Evolutionary conservation across 1,140 invertebrate genomes (phyloP), one percentile per base, ranked within the genome.

Genomic region (Papilio dardanus): DNA sequence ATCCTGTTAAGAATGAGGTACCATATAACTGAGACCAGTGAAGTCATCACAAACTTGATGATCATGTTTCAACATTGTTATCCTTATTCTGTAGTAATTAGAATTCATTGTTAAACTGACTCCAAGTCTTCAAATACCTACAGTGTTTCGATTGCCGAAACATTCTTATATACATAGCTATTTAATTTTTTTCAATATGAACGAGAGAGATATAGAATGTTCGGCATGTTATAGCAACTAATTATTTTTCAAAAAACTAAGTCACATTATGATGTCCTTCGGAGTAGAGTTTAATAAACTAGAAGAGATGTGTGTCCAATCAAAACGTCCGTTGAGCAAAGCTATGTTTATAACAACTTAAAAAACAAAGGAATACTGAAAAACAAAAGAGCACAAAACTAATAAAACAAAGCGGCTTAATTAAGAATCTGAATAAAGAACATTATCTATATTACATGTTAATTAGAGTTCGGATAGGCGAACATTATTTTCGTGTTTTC

Each of bases 1-100:
- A 12, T 21, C 19, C 75, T 77, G 79, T 81, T 82, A 81, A 82
- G 73, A 46, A 65, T 78, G 78, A 77, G 74, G 78, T 62, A 74
- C 71, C 75, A 71, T 58, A 76, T 74, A 75, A 78, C 74, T 83
- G 74, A 76, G 77, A 83, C 76, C 80, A 82, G 78, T 83, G 83
- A 83, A 85, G 80, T 85, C 81, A 77, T 71, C 35, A 3, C 33
- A 21, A 75, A 42, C 68, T 24, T 21, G 14, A 66, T 8, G 2
- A 19, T 40, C 12, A 21, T 14, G 7, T 10, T 69, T 16, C 31
- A 6, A 33, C 37, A 35, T 35, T 40, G 42, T 69, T 37, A 21
- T 21, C 67, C 31, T 28, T 12, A 35, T 14, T 21, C 3, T 35
- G 2, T 14, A 24, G 54, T 3, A 40, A 6, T 37, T 69, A 37